These are phyloP conservation scores for Drosophila pectinifera DNA, from an alignment of 1,140 invertebrate species.

Conservation along the genomic window DNA sequence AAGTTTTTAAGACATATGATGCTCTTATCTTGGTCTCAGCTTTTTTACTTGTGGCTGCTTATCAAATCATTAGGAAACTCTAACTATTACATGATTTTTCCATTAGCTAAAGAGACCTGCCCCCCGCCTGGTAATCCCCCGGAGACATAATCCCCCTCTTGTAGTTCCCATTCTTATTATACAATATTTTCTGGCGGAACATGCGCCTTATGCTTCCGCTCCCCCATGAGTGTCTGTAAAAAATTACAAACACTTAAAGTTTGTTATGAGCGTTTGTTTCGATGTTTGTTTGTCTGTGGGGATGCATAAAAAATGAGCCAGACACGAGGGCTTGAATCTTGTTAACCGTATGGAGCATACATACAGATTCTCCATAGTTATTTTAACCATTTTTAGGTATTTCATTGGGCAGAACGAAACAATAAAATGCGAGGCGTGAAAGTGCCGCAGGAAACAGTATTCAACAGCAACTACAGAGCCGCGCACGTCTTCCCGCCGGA, in stretches of 20 bases:
- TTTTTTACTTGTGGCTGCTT: neutral
- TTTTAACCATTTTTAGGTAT: constrained; percentile 55
- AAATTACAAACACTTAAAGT: constrained; percentile 76
- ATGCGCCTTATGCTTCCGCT: constrained; percentile 57
- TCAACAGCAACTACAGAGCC: constrained; percentile 61
- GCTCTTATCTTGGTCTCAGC: neutral
- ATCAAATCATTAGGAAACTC: constrained; percentile 11
- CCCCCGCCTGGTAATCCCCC: neutral
- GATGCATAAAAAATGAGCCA: constrained; percentile 58
- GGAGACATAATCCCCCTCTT: constrained; percentile 15
- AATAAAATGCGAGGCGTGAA: constrained; percentile 73
- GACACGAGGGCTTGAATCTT: constrained; percentile 20
- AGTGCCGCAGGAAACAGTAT: constrained; percentile 60
- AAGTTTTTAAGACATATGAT: neutral
- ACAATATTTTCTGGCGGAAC: constrained; percentile 38
- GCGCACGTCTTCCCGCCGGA: constrained; percentile 25
- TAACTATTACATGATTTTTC: constrained; percentile 13
- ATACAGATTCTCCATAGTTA: constrained; percentile 56
- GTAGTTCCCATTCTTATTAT: constrained; percentile 33
- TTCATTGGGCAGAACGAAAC: constrained; percentile 41
- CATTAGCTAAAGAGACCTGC: constrained; percentile 27
- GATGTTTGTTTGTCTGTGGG: constrained; percentile 17
- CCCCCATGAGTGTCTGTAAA: constrained; percentile 31
- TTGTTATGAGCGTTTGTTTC: constrained; percentile 38
- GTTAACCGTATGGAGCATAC: constrained; percentile 60